Percentiles rank a stretch among this genome's conserved stretches.
Evolutionary conservation across 1,140 invertebrate species (phyloP).

Genomic region (Bombus balteatus): DNA sequence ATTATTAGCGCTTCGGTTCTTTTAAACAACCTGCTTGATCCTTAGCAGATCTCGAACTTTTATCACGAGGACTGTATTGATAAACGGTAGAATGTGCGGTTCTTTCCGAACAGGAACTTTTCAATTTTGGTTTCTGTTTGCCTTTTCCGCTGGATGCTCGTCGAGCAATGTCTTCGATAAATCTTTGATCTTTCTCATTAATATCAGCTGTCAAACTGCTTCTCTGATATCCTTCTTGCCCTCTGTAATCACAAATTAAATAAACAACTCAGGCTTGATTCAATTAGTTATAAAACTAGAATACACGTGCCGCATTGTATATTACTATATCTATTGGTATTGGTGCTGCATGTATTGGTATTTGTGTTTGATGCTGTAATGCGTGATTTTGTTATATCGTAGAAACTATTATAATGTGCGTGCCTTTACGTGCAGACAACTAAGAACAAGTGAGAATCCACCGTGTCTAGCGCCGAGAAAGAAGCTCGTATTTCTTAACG

Average conservation of each 20-base stretch:
- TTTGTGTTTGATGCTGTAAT: not conserved
- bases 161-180: slow-evolving; percentile 46
- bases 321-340: not conserved
- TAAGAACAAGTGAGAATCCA: not conserved
- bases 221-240: slow-evolving; percentile 17
- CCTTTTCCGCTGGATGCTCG: slow-evolving; percentile 34
- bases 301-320: not conserved
- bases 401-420: not conserved
- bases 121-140: slow-evolving; percentile 54
- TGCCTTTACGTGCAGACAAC: not conserved
- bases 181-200: slow-evolving; percentile 58
- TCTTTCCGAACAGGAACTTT: slow-evolving; percentile 34
- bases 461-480: no score
- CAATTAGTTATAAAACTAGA: not conserved
- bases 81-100: slow-evolving; percentile 6
- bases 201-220: not conserved
- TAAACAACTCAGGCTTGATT: not conserved
- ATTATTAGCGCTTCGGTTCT: slow-evolving; percentile 14
- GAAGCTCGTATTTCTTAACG: slow-evolving; percentile 14
- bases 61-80: slow-evolving; percentile 36
- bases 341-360: not conserved
- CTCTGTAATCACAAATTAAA: slow-evolving; percentile 20
- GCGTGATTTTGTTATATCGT: no score
- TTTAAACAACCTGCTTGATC: slow-evolving; percentile 28
- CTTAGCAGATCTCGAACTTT: not conserved